A percentile compares a stretch with the other conserved stretches of the same genome.
phyloP scores from a whole-genome alignment of 2,113 vertebrate species.

The Hiodon alosoides region DNA sequence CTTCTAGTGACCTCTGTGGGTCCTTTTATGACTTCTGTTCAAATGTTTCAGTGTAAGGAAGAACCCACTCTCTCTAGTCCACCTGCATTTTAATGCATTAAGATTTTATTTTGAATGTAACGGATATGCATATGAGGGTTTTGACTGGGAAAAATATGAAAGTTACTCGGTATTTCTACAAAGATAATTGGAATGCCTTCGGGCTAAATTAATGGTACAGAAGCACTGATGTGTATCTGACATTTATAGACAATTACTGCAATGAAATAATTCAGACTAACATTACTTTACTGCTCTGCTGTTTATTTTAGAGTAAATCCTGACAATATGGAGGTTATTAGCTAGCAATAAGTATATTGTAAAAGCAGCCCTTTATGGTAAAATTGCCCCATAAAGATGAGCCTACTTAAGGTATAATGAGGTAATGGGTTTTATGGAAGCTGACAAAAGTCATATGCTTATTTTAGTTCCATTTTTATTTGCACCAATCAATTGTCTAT shows the following conservation, averaged over 20 bases:
- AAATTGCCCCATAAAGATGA: conserved; percentile 63
- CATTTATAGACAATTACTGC: conserved; percentile 44
- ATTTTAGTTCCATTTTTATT: conserved; percentile 40
- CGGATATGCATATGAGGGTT: no score
- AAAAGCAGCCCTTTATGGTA: conserved; percentile 66
- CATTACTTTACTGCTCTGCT: conserved; percentile 60
- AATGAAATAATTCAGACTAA: conserved; percentile 28
- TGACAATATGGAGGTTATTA: conserved; percentile 54
- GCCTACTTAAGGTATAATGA: conserved; percentile 46
- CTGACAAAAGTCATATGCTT: conserved; percentile 33
- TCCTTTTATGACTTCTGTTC: neutral
- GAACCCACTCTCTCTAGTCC: neutral
- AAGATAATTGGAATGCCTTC: conserved; percentile 25
- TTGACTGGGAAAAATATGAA: neutral
- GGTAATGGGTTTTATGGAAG: conserved; percentile 37
- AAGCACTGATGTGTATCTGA: conserved; percentile 32
- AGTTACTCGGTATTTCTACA: neutral
- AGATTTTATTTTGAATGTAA: no score
- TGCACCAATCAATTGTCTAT: conserved; percentile 35
- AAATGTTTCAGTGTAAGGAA: neutral
- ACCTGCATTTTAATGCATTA: neutral
- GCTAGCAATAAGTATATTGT: conserved; percentile 58
- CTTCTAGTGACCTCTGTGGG: conserved; percentile 2
- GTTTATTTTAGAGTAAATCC: conserved; percentile 61
- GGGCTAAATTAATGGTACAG: conserved; percentile 18